These are phyloP conservation scores for Vireo altiloquus DNA, from an alignment of 2,113 vertebrate species.

Conservation along the genomic window DNA sequence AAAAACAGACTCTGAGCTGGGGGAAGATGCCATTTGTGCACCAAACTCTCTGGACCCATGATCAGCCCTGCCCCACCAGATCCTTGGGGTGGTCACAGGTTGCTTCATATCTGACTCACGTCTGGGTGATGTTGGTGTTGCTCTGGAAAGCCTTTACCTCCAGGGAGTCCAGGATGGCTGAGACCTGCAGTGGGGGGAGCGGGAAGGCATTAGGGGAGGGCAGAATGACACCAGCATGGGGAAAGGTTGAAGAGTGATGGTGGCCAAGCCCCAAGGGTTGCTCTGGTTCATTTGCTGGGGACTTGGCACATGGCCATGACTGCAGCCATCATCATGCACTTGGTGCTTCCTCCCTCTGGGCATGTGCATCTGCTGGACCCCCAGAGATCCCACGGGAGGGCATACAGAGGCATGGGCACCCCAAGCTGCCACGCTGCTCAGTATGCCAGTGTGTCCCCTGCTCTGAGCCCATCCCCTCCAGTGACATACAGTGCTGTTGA, in stretches of 20 bases:
- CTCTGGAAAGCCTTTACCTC: constrained; percentile 31
- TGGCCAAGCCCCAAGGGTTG: background rate
- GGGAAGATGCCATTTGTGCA: background rate
- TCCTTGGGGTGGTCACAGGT: background rate
- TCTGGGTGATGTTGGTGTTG: constrained; percentile 36
- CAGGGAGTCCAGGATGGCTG: constrained; percentile 19
- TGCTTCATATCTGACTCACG: background rate
- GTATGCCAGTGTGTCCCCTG: background rate
- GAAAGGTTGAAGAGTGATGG: background rate
- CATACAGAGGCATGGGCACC: fast-evolving
- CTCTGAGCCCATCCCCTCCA: background rate
- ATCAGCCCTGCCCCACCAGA: fast-evolving
- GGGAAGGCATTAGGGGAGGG: background rate
- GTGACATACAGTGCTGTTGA: background rate
- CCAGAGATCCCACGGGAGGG: fast-evolving
- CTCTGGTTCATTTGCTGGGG: background rate
- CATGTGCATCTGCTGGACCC: background rate
- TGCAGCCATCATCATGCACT: fast-evolving
- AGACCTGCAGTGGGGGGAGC: background rate
- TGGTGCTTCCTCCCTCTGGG: background rate
- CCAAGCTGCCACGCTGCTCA: background rate
- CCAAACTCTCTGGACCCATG: background rate
- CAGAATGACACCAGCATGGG: fast-evolving
- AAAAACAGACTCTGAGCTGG: background rate
- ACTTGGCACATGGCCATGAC: background rate